Evolutionary conservation across 2,113 vertebrate species (phyloP), one percentile per base, ranked within the genome.

Genomic region (Coreoperca whiteheadi): DNA sequence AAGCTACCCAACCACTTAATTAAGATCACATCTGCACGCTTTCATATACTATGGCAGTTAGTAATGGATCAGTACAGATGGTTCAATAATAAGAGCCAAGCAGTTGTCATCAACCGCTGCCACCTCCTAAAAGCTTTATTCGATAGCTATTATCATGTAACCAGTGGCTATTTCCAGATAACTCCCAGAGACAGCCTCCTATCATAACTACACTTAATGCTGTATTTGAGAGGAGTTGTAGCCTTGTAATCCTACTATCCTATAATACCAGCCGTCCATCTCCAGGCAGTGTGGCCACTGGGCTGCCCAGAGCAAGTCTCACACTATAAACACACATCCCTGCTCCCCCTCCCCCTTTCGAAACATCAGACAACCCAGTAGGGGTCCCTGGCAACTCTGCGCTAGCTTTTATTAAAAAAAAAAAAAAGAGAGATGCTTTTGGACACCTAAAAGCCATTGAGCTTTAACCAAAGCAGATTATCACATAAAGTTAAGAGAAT

Each of bases 211-310:
- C 82, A 89, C 83, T 93, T 93, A 94, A 94, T 90, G 89, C 91
- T 81, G 74, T 60, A 79, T 88, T 92, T 87, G 85, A 93, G 89
- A 85, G 63, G 77, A 91, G 91, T 88, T 91, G 88, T 79, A 87
- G 84, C 64, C 90, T 93, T 92, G 91, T 95, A 95, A 94, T 95
- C 94, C 89, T 80, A 66, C 91, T 90, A 88, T 90, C 87, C 87
- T 80, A 88, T 91, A 94, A 94, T 93, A 94, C 87, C 75, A 87
- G 83, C 67, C 75, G 77, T 94, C 93, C 89, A 92, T 93, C 90
- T 90, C 71, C 71, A 18, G 61, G 32, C 85, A 75, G 79, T 64
- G 72, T 30, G 77, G 89, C 84, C 80, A 74, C 81, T 80, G 79
- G 81, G 77, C 71, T 77, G 91, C 92, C 88, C 64, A 79, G 66